These are phyloP conservation scores for Piscicola geometra DNA, from an alignment of 2,888 invertebrate genomes.

Conservation along the genomic window DNA sequence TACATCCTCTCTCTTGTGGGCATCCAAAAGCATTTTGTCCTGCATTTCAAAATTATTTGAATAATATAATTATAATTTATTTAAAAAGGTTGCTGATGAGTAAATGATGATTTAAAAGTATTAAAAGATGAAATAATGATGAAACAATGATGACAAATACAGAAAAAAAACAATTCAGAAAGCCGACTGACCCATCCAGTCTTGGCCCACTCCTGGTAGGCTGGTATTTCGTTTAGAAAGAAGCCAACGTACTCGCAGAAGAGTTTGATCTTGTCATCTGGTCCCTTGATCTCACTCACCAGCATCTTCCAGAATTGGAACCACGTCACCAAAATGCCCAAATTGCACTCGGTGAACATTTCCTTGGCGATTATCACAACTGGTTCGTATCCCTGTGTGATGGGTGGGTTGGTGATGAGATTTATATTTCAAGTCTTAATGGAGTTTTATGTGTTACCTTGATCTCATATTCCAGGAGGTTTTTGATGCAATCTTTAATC, in stretches of 20 bases:
- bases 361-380: conserved; percentile 14
- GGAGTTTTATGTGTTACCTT: no score
- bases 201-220: conserved; percentile 14
- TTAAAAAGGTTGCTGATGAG: no score
- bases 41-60: no score
- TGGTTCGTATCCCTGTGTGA: conserved; percentile 11
- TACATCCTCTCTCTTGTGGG: no score
- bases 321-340: conserved; percentile 19
- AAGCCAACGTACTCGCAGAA: conserved; percentile 27
- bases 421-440: no score
- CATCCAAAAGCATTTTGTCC: no score
- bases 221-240: neutral
- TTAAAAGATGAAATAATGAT: no score
- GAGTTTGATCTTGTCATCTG: neutral
- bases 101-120: no score
- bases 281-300: neutral
- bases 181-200: conserved; percentile 25
- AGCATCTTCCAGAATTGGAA: conserved; percentile 27
- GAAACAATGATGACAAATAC: no score
- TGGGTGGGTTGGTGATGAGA: no score
- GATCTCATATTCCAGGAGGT: neutral
- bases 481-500: neutral
- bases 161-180: no score
- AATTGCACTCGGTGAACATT: conserved; percentile 25
- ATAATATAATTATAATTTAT: no score